A percentile compares a stretch with the other conserved stretches of the same genome.
These are phyloP conservation scores for Nymphalis c-album DNA, from an alignment of 2,888 invertebrate species.

Conservation along the genomic window DNA sequence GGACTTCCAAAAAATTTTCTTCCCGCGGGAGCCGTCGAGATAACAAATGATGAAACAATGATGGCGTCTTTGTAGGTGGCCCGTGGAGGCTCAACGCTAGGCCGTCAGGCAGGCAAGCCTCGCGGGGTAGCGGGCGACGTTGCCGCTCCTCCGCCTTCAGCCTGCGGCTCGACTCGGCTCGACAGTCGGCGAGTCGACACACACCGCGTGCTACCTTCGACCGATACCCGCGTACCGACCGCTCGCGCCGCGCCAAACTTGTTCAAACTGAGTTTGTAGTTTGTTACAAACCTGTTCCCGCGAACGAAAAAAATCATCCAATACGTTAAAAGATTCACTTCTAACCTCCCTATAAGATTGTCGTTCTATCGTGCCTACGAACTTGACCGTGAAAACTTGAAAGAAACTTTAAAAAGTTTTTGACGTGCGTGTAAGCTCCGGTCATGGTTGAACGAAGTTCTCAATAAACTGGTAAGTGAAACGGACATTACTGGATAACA, in stretches of 20 bases:
- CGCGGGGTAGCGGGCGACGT: constrained; percentile 61
- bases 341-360: constrained; percentile 32
- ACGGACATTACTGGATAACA: constrained; percentile 62
- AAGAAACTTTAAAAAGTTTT: constrained; percentile 63
- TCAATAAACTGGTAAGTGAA: constrained; percentile 77
- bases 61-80: constrained; percentile 56
- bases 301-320: constrained; percentile 45
- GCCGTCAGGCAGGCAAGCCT: constrained; percentile 38
- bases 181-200: constrained; percentile 37
- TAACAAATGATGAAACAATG: constrained; percentile 69
- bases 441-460: constrained; percentile 69
- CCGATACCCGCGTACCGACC: constrained; percentile 57
- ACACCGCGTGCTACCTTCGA: constrained; percentile 64
- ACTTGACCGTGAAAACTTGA: constrained; percentile 52
- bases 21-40: constrained; percentile 55
- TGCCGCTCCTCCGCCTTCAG: constrained; percentile 55
- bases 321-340: constrained; percentile 53
- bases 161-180: constrained; percentile 38
- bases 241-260: constrained; percentile 61
- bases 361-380: constrained; percentile 47
- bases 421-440: constrained; percentile 54
- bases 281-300: constrained; percentile 60
- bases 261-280: constrained; percentile 63
- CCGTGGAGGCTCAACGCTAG: constrained; percentile 45
- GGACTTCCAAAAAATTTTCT: constrained; percentile 44